These are phyloP conservation scores for Drosophila testacea DNA, from an alignment of 2,888 invertebrate genomes.

Conservation along the genomic window DNA sequence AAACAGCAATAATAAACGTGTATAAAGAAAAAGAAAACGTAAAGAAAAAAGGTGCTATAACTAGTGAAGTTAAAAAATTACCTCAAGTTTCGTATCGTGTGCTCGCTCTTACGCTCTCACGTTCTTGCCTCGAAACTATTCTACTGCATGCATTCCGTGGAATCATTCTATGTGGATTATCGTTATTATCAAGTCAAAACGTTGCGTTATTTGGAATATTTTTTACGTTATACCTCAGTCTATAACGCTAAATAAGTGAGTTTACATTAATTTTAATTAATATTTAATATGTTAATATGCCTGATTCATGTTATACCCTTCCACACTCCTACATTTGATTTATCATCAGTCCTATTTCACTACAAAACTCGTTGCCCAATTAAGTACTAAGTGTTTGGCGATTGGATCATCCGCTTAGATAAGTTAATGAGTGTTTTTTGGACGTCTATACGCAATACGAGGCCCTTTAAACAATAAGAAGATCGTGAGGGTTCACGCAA, in stretches of 20 bases:
- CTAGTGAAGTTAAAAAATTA: constrained; percentile 49
- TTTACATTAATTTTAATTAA: constrained; percentile 20
- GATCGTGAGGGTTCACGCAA: too few relatives aligned
- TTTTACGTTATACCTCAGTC: constrained; percentile 80
- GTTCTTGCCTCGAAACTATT: constrained; percentile 14
- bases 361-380: constrained; percentile 32
- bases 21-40: constrained; percentile 6
- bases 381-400: constrained; percentile 65
- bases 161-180: constrained; percentile 79
- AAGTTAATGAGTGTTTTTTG: constrained; percentile 51
- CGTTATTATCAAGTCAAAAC: constrained; percentile 39
- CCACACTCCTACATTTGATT: constrained; percentile 47
- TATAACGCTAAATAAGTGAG: constrained; percentile 83
- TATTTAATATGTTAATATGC: neutral
- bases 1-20: constrained; percentile 44
- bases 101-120: constrained; percentile 15
- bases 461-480: constrained; percentile 46
- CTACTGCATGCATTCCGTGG: constrained; percentile 76
- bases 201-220: constrained; percentile 73
- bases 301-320: constrained; percentile 30
- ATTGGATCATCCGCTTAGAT: constrained; percentile 68
- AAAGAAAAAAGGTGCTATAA: constrained; percentile 42
- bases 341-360: constrained; percentile 51
- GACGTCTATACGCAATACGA: constrained; percentile 45
- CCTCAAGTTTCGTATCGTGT: constrained; percentile 45